These are phyloP conservation scores for Salticus scenicus DNA, from an alignment of 2,888 invertebrate genomes.

Conservation along the genomic window DNA sequence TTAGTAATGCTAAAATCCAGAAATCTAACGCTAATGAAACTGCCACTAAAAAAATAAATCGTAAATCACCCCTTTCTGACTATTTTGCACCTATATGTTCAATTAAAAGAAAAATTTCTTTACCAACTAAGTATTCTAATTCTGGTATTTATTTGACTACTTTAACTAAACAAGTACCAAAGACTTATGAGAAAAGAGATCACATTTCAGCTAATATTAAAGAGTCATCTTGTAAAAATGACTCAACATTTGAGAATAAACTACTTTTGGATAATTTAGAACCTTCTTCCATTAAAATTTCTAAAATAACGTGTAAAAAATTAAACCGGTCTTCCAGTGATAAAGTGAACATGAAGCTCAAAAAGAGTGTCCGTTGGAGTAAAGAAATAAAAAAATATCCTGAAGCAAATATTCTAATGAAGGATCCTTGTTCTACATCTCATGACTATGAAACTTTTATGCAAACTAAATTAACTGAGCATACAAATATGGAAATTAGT, in stretches of 20 bases:
- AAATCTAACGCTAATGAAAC: background rate
- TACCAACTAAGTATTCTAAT: slow-evolving; percentile 58
- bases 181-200: slow-evolving; percentile 2
- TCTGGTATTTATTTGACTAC: slow-evolving; percentile 54
- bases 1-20: background rate
- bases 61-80: background rate
- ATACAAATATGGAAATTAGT: too few species aligned
- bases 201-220: background rate
- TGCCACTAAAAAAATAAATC: background rate
- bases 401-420: too few species aligned
- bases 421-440: too few species aligned
- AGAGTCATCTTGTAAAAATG: background rate
- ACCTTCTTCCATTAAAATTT: background rate
- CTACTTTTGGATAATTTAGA: background rate
- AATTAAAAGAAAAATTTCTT: slow-evolving; percentile 40
- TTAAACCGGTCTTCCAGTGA: background rate
- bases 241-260: background rate
- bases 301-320: background rate
- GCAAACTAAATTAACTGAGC: too few species aligned
- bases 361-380: background rate
- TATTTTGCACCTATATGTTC: slow-evolving; percentile 15
- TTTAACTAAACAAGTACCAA: slow-evolving; percentile 37
- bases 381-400: too few species aligned
- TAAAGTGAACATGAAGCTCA: background rate
- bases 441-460: slow-evolving; percentile 76